These are phyloP conservation scores for Rhabdomys pumilio DNA, from an alignment of 2,797 vertebrate genomes.

Conservation along the genomic window DNA sequence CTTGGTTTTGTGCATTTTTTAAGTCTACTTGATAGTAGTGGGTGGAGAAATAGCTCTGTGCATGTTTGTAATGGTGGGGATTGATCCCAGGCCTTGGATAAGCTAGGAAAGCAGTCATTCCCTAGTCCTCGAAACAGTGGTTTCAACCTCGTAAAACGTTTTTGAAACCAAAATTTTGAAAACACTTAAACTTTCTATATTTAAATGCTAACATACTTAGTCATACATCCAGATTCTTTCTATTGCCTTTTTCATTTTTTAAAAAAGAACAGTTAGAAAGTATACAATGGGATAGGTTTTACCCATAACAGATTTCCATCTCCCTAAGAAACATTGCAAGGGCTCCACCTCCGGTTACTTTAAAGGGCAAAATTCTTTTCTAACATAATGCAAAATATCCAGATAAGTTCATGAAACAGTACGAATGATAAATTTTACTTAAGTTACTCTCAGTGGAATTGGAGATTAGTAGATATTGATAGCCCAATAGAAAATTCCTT, in stretches of 20 bases:
- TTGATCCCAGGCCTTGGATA: not conserved
- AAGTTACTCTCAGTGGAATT: constrained; percentile 23
- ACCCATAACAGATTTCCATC: not conserved
- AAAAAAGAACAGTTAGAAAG: not conserved
- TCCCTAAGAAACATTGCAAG: not conserved
- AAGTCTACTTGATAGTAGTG: not conserved
- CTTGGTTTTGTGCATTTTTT: not conserved
- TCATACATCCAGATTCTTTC: not conserved
- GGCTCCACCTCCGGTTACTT: not conserved
- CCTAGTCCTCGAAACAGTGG: not conserved
- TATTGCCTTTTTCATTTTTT: not conserved
- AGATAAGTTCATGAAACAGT: not conserved
- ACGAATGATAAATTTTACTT: constrained; percentile 27
- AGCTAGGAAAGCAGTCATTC: no score
- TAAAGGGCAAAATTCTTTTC: constrained; percentile 32
- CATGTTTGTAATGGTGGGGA: not conserved
- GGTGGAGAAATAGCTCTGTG: not conserved
- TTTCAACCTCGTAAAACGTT: not conserved
- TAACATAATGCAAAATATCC: not conserved
- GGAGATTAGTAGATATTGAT: not conserved
- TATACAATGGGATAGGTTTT: not conserved
- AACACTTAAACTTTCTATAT: constrained; percentile 8
- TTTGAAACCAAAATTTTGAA: constrained; percentile 5
- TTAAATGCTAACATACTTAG: constrained; percentile 44
- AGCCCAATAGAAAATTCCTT: not conserved